Conservation (phyloP, 1,140 invertebrate species). For the Drosophila parvula region DNA sequence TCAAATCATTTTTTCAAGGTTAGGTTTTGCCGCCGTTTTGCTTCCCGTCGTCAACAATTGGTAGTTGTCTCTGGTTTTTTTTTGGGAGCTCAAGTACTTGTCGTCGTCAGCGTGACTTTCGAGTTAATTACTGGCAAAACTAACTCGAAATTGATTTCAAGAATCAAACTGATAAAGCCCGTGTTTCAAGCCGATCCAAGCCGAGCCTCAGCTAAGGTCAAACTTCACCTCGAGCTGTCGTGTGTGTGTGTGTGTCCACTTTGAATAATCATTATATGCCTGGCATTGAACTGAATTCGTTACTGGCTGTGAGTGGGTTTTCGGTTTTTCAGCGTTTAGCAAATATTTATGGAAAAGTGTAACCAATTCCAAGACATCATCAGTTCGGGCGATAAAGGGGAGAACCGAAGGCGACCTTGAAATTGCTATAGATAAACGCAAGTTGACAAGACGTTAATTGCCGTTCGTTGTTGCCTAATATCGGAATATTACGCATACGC, state of each 20-base stretch:
- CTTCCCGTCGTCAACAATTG: constrained; percentile 47
- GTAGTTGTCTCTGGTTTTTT: constrained; percentile 1
- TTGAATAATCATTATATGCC: constrained; percentile 60
- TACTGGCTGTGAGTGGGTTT: constrained; percentile 20
- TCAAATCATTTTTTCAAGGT: constrained; percentile 70
- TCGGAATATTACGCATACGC: constrained; percentile 65
- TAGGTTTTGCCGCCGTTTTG: constrained; percentile 59
- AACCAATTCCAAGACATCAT: constrained; percentile 31
- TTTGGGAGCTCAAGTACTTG: constrained; percentile 29
- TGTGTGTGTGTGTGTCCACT: constrained; percentile 33
- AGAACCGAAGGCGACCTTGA: constrained; percentile 46
- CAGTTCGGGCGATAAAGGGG: constrained; percentile 1
- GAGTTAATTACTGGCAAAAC: constrained; percentile 52
- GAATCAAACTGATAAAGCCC: constrained; percentile 54
- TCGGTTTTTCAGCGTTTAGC: constrained; percentile 38
- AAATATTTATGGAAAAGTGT: constrained; percentile 43
- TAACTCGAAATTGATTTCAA: constrained; percentile 55
- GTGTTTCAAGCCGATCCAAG: constrained; percentile 14
- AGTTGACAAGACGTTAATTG: constrained; percentile 63
- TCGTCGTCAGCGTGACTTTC: constrained; percentile 45
- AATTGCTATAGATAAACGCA: constrained; percentile 44
- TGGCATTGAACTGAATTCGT: constrained; percentile 74
- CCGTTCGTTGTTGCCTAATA: constrained; percentile 31
- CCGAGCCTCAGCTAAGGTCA: constrained; percentile 32
- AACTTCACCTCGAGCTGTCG: constrained; percentile 56